A percentile compares a stretch with the other conserved stretches of the same genome.
These are phyloP conservation scores for Amphipoea oculea DNA, from an alignment of 2,888 invertebrate species.

Conservation along the genomic window DNA sequence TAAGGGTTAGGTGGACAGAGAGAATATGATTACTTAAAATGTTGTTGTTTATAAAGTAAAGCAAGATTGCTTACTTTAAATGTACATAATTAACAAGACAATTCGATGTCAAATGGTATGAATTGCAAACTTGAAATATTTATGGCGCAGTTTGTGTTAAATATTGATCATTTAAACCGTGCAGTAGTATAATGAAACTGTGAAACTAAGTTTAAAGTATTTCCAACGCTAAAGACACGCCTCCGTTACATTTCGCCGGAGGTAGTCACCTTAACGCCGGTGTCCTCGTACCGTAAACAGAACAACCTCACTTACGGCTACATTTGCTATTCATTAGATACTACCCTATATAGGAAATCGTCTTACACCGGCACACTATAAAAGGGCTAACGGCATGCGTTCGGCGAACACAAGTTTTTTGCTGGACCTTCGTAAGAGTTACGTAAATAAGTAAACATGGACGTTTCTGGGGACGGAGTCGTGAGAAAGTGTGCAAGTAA, in stretches of 20 bases:
- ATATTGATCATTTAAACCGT: not conserved
- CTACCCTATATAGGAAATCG: slow-evolving; percentile 82
- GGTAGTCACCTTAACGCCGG: slow-evolving; percentile 71
- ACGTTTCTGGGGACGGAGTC: slow-evolving; percentile 35
- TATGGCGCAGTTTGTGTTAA: slow-evolving; percentile 12
- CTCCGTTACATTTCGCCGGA: slow-evolving; percentile 60
- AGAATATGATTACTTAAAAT: not conserved
- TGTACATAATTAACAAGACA: not conserved
- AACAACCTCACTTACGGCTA: slow-evolving; percentile 77
- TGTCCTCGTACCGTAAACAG: slow-evolving; percentile 73
- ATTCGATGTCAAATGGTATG: not conserved
- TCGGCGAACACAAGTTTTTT: slow-evolving; percentile 74
- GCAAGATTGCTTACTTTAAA: not conserved
- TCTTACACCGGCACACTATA: slow-evolving; percentile 77
- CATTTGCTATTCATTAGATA: slow-evolving; percentile 86
- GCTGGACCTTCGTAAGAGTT: slow-evolving; percentile 75
- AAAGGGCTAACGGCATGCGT: slow-evolving; percentile 77
- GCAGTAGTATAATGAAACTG: not conserved
- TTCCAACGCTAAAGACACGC: slow-evolving; percentile 33
- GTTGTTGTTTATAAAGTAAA: not conserved
- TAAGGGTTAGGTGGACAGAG: not conserved
- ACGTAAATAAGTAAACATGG: slow-evolving; percentile 74
- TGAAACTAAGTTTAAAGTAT: slow-evolving; percentile 19
- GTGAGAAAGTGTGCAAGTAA: slow-evolving; percentile 44
- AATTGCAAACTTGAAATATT: not conserved